Conservation (phyloP, 2,888 invertebrate species). For the Lydus trimaculatus region DNA sequence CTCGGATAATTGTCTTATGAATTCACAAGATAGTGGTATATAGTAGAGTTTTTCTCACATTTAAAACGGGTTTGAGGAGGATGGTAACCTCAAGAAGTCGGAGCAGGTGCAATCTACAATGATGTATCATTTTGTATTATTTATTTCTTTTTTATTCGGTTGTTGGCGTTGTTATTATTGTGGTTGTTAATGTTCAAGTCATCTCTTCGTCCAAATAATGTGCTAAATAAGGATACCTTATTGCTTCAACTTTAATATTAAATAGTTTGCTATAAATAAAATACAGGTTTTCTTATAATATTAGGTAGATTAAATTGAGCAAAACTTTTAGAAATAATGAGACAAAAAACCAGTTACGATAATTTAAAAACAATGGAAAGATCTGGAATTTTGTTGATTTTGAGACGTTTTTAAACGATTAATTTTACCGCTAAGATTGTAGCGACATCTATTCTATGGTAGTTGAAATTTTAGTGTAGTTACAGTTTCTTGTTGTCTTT, state of each 20-base stretch:
- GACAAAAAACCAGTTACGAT: too few species aligned
- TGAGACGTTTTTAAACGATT: not conserved
- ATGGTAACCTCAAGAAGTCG: too few species aligned
- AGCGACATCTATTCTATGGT: not conserved
- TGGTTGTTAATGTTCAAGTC: constrained; percentile 13
- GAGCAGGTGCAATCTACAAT: constrained; percentile 41
- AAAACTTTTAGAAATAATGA: not conserved
- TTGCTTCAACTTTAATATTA: not conserved
- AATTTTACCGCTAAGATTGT: not conserved
- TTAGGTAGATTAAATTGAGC: not conserved
- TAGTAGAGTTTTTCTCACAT: constrained; percentile 14
- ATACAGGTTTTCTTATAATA: constrained; percentile 18
- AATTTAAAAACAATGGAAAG: too few species aligned
- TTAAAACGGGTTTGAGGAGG: constrained; percentile 40
- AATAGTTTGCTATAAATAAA: constrained; percentile 9
- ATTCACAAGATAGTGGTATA: not conserved
- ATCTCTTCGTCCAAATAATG: constrained; percentile 27
- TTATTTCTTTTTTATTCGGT: constrained; percentile 17
- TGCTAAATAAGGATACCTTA: constrained; percentile 23
- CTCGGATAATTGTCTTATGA: too few species aligned
- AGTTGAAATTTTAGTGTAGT: not conserved
- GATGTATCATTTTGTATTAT: constrained; percentile 38
- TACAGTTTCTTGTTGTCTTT: not conserved
- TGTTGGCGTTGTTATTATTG: not conserved
- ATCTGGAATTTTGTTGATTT: not conserved